Base-by-base conservation (phyloP, 2,888 invertebrate species). In the Lycaena phlaeas region DNA sequence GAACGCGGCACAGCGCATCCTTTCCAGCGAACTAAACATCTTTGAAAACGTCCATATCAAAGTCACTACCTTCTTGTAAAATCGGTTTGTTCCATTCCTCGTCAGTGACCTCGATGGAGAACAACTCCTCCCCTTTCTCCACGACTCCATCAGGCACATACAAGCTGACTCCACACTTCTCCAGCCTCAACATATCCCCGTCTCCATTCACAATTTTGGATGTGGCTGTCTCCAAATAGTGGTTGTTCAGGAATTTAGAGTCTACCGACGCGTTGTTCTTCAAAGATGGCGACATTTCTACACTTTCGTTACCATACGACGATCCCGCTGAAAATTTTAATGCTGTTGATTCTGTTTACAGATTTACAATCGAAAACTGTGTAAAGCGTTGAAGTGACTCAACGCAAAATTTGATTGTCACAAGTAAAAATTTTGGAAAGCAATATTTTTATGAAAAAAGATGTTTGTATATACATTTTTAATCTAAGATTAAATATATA, bases 21-120 rank as follows among this genome's bases (percentile, higher is more conserved):
- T n/a, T n/a, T n/a, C n/a, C n/a, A n/a, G n/a, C n/a, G n/a, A n/a
- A n/a, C n/a, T n/a, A n/a, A n/a, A n/a, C n/a, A n/a, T n/a, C n/a
- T n/a, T n/a, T n/a, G n/a, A n/a, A n/a, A n/a, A n/a, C n/a, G n/a
- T n/a, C n/a, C n/a, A n/a, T n/a, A n/a, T n/a, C n/a, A n/a, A 28
- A 27, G 9, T 27, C 30, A 36, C 51, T 61, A 69, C 92, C 87
- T 86, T 92, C 94, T 64, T 90, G 88, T 52, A 96, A 81, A 68
- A 90, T 88, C 27, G 97, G 96, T 59, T 94, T 87, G 68, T 94
- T 95, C 75, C 93, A 92, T 65, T 96, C 95, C 63, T 97, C 96
- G 61, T 95, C 92, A 38, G 95, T 89, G 42, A 97, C 92, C 49
- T 95, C 94, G 48, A 97, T 79, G 54, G 94, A 95, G 45, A 98